Base-by-base conservation (phyloP, 1,140 invertebrate species). In the Tetragonula clypearis region DNA sequence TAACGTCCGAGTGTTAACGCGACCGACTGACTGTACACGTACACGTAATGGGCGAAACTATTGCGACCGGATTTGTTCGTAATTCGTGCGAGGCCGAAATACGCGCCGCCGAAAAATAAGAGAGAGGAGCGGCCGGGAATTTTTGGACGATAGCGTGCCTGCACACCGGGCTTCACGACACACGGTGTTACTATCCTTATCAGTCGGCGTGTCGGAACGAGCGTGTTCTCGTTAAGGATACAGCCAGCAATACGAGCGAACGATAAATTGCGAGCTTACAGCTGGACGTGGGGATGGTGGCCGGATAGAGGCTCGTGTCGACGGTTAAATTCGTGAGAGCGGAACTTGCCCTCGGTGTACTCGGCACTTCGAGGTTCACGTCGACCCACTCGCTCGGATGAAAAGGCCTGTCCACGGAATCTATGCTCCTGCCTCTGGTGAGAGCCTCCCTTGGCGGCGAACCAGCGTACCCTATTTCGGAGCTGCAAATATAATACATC, bases 311-410 rank as follows among this genome's bases (percentile, higher is more conserved):
- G 71, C 85, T 90, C 85, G 84, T 91, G 87, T 92, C 90, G 60
- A 93, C 90, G 77, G 93, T 93, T 81, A 94, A 94, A 90, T 95
- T 94, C 77, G 94, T 95, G 60, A 94, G 89, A 58, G 84, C 87
- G 41, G 93, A 91, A 87, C 92, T 92, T 2, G 93, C 79, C 83
- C 93, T 94, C 74, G 93, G 93, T 82, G 95, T 93, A 86, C 93
- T 93, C 35, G 95, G 94, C 60, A 95, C 95, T 91, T 96, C 95
- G 69, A 96, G 93, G 87, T 95, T 94, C 81, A 94, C 95, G 89
- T 96, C 95, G 30, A 95, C 95, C 95, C 95, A 96, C 87, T 96
- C 95, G 81, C 95, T 95, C 53, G 95, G 94, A 88, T 95, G 94
- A 88, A 95, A 95, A 60, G 94, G 94, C 79, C 94, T 93, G 91